A percentile compares a stretch with the other conserved stretches of the same genome.
phyloP scores from a whole-genome alignment of 2,888 invertebrate genomes.

The Merodon equestris region DNA sequence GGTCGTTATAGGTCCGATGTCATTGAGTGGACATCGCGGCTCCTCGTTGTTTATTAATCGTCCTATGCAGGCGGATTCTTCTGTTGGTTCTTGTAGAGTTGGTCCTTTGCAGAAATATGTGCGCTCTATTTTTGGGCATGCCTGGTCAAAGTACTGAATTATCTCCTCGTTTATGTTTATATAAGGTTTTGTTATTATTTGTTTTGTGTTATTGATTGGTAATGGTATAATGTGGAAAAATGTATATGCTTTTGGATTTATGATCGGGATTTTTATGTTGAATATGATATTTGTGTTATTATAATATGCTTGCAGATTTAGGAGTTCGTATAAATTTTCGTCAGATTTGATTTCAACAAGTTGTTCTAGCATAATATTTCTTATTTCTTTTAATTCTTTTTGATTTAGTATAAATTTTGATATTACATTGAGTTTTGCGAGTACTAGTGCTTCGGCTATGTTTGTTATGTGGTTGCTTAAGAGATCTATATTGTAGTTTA shows the following conservation, averaged over 20 bases:
- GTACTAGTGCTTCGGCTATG: conserved; percentile 39
- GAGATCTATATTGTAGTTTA: conserved; percentile 23
- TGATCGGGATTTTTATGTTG: conserved; percentile 1
- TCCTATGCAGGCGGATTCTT: background rate
- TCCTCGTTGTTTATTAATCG: background rate
- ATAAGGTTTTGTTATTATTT: conserved; percentile 21
- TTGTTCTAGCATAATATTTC: conserved; percentile 19
- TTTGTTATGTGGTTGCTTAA: conserved; percentile 16
- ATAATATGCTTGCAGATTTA: conserved; percentile 49
- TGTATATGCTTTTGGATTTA: background rate
- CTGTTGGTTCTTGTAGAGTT: background rate
- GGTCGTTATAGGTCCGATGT: background rate
- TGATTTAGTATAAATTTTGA: conserved; percentile 36
- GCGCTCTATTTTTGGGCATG: conserved; percentile 22
- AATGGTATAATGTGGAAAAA: conserved; percentile 20
- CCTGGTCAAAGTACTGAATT: conserved; percentile 15
- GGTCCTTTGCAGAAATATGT: conserved; percentile 33
- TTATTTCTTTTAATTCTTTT: conserved; percentile 19
- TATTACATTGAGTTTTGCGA: conserved; percentile 42
- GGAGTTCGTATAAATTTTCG: conserved; percentile 48
- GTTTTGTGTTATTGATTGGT: conserved; percentile 31
- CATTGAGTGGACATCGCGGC: background rate
- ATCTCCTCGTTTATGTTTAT: background rate
- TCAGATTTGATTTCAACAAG: conserved; percentile 35
- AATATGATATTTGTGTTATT: conserved; percentile 18